Conservation (phyloP, 2,113 vertebrate genomes). For the Ifrita kowaldi region DNA sequence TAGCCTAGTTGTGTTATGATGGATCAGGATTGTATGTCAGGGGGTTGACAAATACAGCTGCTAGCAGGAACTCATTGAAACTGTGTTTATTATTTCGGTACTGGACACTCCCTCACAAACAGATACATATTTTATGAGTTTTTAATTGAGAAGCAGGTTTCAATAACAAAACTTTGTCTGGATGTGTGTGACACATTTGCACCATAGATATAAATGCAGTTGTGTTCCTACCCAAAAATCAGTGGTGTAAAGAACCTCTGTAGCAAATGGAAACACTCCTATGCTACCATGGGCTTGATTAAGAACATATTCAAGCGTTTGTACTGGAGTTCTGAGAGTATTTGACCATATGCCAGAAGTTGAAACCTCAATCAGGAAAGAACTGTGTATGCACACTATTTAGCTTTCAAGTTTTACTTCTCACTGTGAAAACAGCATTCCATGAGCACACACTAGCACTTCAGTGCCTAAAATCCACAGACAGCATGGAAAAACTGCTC, state of each 20-base stretch:
- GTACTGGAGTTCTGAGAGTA: not conserved
- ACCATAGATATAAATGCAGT: not conserved
- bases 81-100: not conserved
- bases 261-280: not conserved
- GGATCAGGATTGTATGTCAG: not conserved
- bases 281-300: not conserved
- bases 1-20: not conserved
- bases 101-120: not conserved
- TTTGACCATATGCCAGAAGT: not conserved
- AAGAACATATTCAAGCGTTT: not conserved
- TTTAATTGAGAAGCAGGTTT: not conserved
- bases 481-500: not conserved
- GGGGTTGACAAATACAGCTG: not conserved
- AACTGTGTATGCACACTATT: not conserved
- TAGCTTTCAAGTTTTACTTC: not conserved
- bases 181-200: not conserved
- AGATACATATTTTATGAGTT: not conserved
- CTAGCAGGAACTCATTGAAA: not conserved
- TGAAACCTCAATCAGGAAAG: not conserved
- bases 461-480: not conserved
- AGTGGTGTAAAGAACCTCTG: not conserved
- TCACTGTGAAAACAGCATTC: not conserved
- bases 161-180: not conserved
- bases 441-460: not conserved
- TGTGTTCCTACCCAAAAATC: not conserved